Evolutionary conservation across 2,113 vertebrate genomes (phyloP), one percentile per base, ranked within the genome.

Genomic region (Piaya cayana): DNA sequence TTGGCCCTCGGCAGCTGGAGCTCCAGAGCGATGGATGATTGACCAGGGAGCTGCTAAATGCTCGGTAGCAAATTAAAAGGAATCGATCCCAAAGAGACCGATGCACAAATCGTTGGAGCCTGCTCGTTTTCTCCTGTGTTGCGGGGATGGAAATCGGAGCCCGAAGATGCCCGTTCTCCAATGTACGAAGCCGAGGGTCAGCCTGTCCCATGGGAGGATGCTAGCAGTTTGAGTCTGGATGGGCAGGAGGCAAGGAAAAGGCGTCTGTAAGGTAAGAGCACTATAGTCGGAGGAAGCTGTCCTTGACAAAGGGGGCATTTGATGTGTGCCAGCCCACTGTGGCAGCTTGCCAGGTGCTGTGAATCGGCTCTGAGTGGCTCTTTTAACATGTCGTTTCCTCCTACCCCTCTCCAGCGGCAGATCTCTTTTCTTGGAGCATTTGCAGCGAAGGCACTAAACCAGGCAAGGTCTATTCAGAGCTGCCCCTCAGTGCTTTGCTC

Each of bases 11-110:
- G 78, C 81, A 76, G 76, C 90, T 47, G 76, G 74, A 82, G 71
- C 83, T 43, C 30, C 55, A 25, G 16, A 37, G 49, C 6, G 68
- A 47, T 82, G 55, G 62, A 71, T 37, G 80, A 77, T 56, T 85
- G 93, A 85, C 47, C 60, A 5, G 63, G 70, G 77, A 92, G 77
- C 92, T 67, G 92, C 93, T 77, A 75, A 59, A n/a, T 32, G 88
- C 85, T 93, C 70, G 9, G 6, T 21, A 64, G 67, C 82, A 58
- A 81, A 91, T 72, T 43, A 59, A 76, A 86, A 77, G 82, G 53
- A 47, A 86, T 78, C 32, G 17, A 88, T 75, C 81, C 81, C 37
- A 71, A 60, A 67, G 82, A 69, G 91, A 47, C 56, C 43, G 5
- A 13, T 1, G 74, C 55, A 42, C 69, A 45, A 37, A 83, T 32